A percentile compares a stretch with the other conserved stretches of the same genome.
Conservation (phyloP, 2,797 vertebrate genomes). For the Gouania willdenowi region DNA sequence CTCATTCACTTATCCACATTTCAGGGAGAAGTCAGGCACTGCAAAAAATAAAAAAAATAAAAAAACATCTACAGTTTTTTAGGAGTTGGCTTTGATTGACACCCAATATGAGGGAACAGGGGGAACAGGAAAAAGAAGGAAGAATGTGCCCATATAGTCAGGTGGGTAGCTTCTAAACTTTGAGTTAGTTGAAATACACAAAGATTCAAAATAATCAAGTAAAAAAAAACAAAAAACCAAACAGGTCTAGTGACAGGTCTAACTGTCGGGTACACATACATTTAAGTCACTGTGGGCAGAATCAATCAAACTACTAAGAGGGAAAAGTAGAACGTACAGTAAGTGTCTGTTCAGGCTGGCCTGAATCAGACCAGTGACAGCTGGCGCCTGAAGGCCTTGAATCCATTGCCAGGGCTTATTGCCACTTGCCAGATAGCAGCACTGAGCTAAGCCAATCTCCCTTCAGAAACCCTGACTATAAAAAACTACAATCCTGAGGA, state of each 20-base stretch:
- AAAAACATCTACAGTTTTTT: too few species aligned
- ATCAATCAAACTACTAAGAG: constrained; percentile 63
- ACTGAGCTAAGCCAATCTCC: constrained; percentile 44
- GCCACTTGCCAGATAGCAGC: constrained; percentile 64
- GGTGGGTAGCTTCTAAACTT: constrained; percentile 64
- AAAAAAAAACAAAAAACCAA: constrained; percentile 63
- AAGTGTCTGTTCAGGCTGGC: constrained; percentile 58
- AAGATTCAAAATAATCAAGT: constrained; percentile 57
- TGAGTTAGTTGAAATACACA: constrained; percentile 74
- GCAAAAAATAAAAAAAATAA: too few species aligned
- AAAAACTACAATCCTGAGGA: constrained; percentile 57
- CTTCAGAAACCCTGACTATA: constrained; percentile 30
- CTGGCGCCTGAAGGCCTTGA: constrained; percentile 63
- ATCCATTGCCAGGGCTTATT: constrained; percentile 66
- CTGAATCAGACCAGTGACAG: constrained; percentile 68
- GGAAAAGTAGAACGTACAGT: constrained; percentile 52
- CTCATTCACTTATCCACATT: constrained; percentile 34
- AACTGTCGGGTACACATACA: constrained; percentile 56
- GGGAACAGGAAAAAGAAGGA: constrained; percentile 53
- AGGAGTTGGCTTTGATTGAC: constrained; percentile 40
- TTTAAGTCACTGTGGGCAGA: constrained; percentile 54
- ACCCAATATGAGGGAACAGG: constrained; percentile 40
- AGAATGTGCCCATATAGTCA: constrained; percentile 64
- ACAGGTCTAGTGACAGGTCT: constrained; percentile 61
- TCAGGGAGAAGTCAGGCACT: constrained; percentile 52